These are phyloP conservation scores for Quadroppia sp. DNA, from an alignment of 2,888 invertebrate genomes.

Conservation along the genomic window DNA sequence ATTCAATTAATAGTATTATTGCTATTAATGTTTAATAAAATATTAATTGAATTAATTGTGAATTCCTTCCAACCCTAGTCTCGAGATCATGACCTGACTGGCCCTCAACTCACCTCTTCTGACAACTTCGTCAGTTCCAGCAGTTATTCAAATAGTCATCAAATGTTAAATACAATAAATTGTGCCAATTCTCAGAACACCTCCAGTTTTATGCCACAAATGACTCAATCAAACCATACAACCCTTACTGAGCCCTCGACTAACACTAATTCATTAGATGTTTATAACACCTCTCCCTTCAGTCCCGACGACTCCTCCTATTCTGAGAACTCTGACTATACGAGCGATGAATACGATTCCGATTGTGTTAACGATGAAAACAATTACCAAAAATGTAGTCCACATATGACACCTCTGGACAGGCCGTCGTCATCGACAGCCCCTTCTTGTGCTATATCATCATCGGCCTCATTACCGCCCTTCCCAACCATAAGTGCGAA, in stretches of 20 bases:
- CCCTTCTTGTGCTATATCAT: constrained; percentile 22
- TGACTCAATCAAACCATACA: constrained; percentile 9
- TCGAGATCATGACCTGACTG: background rate
- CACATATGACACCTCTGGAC: constrained; percentile 27
- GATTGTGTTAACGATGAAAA: constrained; percentile 39
- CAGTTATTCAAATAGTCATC: constrained; percentile 33
- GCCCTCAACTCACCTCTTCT: background rate
- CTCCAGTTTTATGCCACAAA: constrained; percentile 24
- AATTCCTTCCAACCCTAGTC: background rate
- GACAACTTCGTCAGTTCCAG: constrained; percentile 37
- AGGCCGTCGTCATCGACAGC: constrained; percentile 14
- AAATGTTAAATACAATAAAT: background rate
- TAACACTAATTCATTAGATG: constrained; percentile 48
- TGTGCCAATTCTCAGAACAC: constrained; percentile 43
- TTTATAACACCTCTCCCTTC: constrained; percentile 49
- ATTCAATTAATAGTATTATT: no score
- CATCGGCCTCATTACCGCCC: constrained; percentile 37
- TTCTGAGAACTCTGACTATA: constrained; percentile 53
- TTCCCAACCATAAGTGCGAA: constrained; percentile 40
- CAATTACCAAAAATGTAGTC: constrained; percentile 14
- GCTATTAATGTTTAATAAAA: no score
- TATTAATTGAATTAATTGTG: no score
- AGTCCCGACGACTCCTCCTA: constrained; percentile 53
- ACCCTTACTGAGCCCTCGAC: constrained; percentile 42
- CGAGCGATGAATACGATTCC: constrained; percentile 50